phyloP scores from a whole-genome alignment of 2,113 vertebrate species.

The Tympanuchus pallidicinctus region DNA sequence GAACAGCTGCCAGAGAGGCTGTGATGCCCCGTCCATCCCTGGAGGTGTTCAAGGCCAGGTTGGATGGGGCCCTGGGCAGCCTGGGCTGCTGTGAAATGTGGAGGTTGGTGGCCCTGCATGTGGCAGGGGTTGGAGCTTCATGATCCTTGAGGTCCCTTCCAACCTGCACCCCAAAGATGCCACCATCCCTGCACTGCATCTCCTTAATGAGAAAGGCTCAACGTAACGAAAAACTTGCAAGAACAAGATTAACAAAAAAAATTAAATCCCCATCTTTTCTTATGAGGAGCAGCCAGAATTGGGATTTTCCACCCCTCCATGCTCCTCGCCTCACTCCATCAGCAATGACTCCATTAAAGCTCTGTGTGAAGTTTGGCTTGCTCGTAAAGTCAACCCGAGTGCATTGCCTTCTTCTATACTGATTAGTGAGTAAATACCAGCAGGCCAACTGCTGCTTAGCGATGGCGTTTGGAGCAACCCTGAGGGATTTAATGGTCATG shows the following conservation, averaged over 20 bases:
- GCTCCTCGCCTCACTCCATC: neutral
- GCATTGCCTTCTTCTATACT: neutral
- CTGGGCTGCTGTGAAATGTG: no score
- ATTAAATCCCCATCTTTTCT: neutral
- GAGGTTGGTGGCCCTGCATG: no score
- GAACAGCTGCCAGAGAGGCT: no score
- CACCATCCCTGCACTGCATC: accelerated
- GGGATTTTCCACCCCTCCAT: neutral
- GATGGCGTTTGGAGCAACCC: neutral
- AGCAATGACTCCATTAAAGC: neutral
- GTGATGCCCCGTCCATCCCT: no score
- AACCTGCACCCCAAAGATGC: neutral
- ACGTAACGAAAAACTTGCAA: neutral
- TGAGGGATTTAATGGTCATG: neutral
- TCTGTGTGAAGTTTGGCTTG: neutral
- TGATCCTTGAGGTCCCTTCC: no score
- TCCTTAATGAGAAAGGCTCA: neutral
- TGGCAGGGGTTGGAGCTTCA: no score
- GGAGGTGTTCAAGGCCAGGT: no score
- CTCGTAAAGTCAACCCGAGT: neutral
- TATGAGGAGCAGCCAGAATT: neutral
- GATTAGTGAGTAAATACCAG: neutral
- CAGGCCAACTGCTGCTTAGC: neutral
- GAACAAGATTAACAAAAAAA: no score
- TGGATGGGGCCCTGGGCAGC: no score